Evolutionary conservation across 2,888 invertebrate genomes (phyloP).

Genomic region (Rhagophthalmus giganteus): DNA sequence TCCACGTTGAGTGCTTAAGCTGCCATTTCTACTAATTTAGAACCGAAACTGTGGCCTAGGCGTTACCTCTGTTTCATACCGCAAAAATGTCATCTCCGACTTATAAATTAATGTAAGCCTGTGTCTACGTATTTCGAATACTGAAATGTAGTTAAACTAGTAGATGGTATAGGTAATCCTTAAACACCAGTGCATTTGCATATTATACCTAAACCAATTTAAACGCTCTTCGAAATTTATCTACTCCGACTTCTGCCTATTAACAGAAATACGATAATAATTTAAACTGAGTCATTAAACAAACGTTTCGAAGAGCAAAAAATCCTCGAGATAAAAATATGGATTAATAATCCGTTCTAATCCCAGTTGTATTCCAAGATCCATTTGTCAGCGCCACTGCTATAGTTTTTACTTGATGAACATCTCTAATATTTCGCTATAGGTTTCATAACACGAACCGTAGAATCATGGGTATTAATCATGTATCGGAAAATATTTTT

Average conservation of each 20-base stretch:
- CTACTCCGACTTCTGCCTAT: not conserved
- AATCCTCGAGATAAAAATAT: too few species aligned
- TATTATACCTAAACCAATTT: not conserved
- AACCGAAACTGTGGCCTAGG: conserved; percentile 4
- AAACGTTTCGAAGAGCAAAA: not conserved
- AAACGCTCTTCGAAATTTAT: not conserved
- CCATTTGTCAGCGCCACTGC: not conserved
- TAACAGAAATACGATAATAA: not conserved
- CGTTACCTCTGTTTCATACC: not conserved
- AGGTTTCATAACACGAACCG: not conserved
- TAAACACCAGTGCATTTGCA: conserved; percentile 5
- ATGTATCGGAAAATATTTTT: not conserved
- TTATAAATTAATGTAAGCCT: conserved; percentile 6
- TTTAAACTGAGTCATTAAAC: not conserved
- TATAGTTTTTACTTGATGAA: not conserved
- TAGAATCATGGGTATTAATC: not conserved
- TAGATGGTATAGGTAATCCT: not conserved
- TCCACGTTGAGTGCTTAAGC: conserved; percentile 9
- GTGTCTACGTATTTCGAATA: conserved; percentile 9
- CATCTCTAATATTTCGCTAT: not conserved
- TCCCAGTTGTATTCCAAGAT: not conserved
- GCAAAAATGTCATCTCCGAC: conserved; percentile 2
- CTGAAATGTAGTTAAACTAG: not conserved
- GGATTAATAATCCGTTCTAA: too few species aligned
- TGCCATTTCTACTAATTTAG: conserved; percentile 10